A percentile compares a stretch with the other conserved stretches of the same genome.
Evolutionary conservation across 1,140 invertebrate species (phyloP).

Genomic region (Nixonia krombeini): DNA sequence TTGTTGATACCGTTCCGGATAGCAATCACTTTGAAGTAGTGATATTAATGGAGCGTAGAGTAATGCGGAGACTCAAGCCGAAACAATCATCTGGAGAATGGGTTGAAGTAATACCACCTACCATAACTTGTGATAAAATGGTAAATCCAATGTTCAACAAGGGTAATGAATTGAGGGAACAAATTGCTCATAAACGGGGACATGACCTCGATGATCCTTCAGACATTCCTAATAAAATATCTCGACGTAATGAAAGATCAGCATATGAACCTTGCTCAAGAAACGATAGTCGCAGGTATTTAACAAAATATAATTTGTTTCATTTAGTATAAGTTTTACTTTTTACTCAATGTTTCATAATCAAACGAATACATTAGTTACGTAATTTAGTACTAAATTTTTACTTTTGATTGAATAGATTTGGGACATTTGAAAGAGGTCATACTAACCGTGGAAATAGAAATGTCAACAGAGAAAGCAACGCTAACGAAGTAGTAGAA

Average conservation of each 20-base stretch:
- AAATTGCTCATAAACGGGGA: not conserved
- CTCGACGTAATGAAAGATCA: too few species aligned
- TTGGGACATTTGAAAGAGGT: too few species aligned
- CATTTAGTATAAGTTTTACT: too few species aligned
- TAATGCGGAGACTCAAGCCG: conserved; percentile 46
- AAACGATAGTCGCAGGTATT: too few species aligned
- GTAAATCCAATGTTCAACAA: conserved; percentile 33
- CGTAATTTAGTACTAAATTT: too few species aligned
- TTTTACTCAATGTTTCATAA: too few species aligned
- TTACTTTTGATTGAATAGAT: too few species aligned
- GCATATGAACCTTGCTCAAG: too few species aligned
- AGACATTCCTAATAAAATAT: not conserved
- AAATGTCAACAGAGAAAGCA: conserved; percentile 19
- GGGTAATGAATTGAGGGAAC: conserved; percentile 5
- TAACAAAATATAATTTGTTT: too few species aligned
- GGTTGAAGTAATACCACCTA: not conserved
- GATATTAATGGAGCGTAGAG: conserved; percentile 62
- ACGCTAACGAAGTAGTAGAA: conserved; percentile 17
- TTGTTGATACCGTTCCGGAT: conserved; percentile 64
- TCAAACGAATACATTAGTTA: too few species aligned
- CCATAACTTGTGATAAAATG: not conserved
- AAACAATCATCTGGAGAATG: conserved; percentile 7
- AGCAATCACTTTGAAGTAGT: conserved; percentile 64
- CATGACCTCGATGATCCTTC: not conserved
- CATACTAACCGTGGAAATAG: not conserved